Percentiles rank a stretch among this genome's conserved stretches.
Evolutionary conservation across 2,888 invertebrate genomes (phyloP).

Genomic region (Hemistola chrysoprasaria): DNA sequence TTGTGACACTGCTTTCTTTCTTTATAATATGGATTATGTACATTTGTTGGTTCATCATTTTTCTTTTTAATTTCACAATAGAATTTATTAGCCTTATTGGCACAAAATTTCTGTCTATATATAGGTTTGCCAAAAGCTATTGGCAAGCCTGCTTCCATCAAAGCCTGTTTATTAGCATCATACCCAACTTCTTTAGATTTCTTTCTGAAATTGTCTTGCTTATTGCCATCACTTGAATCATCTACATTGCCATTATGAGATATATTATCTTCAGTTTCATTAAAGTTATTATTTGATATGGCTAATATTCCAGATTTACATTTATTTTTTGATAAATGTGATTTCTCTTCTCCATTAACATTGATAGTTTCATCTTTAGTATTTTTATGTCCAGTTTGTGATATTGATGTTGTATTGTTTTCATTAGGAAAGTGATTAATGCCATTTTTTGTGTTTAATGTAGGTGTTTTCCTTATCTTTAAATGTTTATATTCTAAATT

Average conservation of each 20-base stretch:
- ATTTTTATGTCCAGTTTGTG: no score
- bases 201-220: neutral
- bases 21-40: neutral
- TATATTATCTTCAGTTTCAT: no score
- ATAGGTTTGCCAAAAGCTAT: conserved; percentile 25
- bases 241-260: no score
- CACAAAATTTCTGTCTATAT: conserved; percentile 1
- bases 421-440: neutral
- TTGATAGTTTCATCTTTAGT: no score
- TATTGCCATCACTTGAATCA: no score
- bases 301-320: no score
- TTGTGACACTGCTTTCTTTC: conserved; percentile 1
- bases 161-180: conserved; percentile 24
- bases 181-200: neutral
- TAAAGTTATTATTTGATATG: no score
- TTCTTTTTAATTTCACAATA: neutral
- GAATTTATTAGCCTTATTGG: conserved; percentile 1
- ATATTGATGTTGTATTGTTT: no score
- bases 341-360: no score
- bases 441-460: neutral
- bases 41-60: neutral
- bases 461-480: conserved; percentile 9
- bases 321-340: no score
- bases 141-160: conserved; percentile 44
- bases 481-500: conserved; percentile 10